Conservation (phyloP, 2,888 invertebrate genomes). For the Orthosia gothica region DNA sequence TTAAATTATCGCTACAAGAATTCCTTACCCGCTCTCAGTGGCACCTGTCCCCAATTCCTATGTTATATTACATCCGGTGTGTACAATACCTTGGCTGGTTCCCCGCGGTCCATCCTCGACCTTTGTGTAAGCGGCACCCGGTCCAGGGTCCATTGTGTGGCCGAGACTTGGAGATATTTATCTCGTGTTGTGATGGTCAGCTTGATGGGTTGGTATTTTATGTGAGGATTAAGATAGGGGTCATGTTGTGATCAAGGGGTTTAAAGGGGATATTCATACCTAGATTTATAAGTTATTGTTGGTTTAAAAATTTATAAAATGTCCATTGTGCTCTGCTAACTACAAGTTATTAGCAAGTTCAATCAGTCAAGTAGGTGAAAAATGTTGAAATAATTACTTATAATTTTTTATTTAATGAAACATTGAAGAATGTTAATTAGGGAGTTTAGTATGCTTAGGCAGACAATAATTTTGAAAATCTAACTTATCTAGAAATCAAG, state of each 20-base stretch:
- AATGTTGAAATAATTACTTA: too few relatives aligned
- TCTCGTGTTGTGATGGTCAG: constrained; percentile 63
- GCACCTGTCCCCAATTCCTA: constrained; percentile 54
- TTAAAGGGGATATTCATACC: not conserved
- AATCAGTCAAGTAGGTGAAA: too few relatives aligned
- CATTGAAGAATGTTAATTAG: too few relatives aligned
- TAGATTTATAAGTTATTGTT: not conserved
- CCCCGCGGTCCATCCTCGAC: constrained; percentile 30
- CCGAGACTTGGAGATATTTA: constrained; percentile 49
- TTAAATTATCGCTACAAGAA: not conserved
- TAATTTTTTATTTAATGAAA: too few relatives aligned
- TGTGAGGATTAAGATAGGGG: constrained; percentile 26
- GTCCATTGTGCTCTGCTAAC: too few relatives aligned
- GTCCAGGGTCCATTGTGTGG: constrained; percentile 40
- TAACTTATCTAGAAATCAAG: not conserved
- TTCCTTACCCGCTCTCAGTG: constrained; percentile 61
- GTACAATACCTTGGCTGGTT: constrained; percentile 54
- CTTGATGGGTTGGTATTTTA: constrained; percentile 43
- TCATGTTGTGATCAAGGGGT: constrained; percentile 8
- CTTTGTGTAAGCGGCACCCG: constrained; percentile 40
- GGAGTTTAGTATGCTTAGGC: too few relatives aligned
- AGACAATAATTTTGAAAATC: not conserved
- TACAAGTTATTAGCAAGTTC: too few relatives aligned
- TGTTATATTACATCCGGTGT: constrained; percentile 66
- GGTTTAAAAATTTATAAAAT: not conserved